Evolutionary conservation across 1,140 invertebrate genomes (phyloP).

Genomic region (Drosophila pectinifera): DNA sequence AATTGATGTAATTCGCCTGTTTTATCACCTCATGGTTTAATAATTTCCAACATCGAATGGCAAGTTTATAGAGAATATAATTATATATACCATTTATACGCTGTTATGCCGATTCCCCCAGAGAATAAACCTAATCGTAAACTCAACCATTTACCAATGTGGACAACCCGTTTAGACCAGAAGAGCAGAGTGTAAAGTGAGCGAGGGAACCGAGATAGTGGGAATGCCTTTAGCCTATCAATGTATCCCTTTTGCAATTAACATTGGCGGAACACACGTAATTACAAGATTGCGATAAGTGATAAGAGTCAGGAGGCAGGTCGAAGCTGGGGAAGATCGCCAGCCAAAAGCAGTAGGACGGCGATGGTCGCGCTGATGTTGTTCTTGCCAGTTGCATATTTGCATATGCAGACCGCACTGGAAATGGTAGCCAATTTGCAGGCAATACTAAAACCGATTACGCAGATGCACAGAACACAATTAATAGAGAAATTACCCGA

Average conservation of each 20-base stretch:
- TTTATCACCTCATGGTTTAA: slow-evolving; percentile 2
- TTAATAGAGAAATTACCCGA: neutral
- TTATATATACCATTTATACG: neutral
- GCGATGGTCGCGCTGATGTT: slow-evolving; percentile 10
- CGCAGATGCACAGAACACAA: slow-evolving; percentile 11
- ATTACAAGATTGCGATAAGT: slow-evolving; percentile 71
- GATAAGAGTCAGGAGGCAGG: slow-evolving; percentile 39
- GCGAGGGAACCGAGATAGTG: slow-evolving; percentile 2
- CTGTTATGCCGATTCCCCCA: neutral
- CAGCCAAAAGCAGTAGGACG: slow-evolving; percentile 17
- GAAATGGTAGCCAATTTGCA: slow-evolving; percentile 43
- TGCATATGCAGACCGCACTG: slow-evolving; percentile 44
- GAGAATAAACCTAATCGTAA: slow-evolving; percentile 24
- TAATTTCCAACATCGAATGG: neutral
- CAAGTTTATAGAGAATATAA: neutral
- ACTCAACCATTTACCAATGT: slow-evolving; percentile 17
- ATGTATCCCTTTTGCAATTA: slow-evolving; percentile 59
- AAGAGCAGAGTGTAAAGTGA: neutral
- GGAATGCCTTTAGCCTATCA: slow-evolving; percentile 39
- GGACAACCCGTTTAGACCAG: slow-evolving; percentile 23
- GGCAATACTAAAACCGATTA: slow-evolving; percentile 38
- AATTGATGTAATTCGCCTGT: neutral
- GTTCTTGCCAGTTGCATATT: slow-evolving; percentile 31
- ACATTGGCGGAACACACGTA: slow-evolving; percentile 69
- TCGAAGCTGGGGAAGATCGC: slow-evolving; percentile 8